Base-by-base conservation (phyloP, 2,888 invertebrate species). In the Drosophila meridiana region DNA sequence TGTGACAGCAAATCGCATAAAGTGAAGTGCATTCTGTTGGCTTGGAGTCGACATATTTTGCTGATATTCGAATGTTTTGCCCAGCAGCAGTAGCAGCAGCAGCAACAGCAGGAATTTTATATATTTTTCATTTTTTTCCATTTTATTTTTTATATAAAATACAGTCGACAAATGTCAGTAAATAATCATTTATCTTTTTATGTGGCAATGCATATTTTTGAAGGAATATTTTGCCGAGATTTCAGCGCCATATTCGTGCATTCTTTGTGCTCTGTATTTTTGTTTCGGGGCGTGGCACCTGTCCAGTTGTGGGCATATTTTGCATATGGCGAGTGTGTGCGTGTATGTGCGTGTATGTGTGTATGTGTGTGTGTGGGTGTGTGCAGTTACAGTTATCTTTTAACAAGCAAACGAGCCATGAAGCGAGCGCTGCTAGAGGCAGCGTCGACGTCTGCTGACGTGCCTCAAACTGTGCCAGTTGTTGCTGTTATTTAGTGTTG, bases 371-470 rank as follows among this genome's bases (percentile, higher is more conserved):
- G 64, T 61, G 67, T 45, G 73, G 43, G 50, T 55, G 68, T 45
- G 67, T 38, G 65, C 63, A 65, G 77, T 67, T 52, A 66, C 61
- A 74, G 82, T 79, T 80, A 85, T 85, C 84, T 84, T 82, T 85
- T 76, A 75, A 73, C 78, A 63, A 77, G 84, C 79, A 82, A 83
- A 81, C 84, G 83, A 84, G 77, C 66, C 86, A 70, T 83, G 78
- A 65, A 75, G 58, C 62, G 71, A 67, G 50, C 71, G 59, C 47
- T 55, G 80, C 52, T 76, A 61, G 69, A 63, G 71, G 74, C 78
- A 68, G 74, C 72, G 66, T 67, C 63, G 62, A 64, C 65, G 68
- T 42, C 59, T 72, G 63, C 62, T 71, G 55, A 74, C 76, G 65
- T 72, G 74, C 72, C 70, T 70, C 78, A 82, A 80, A 73, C 59